Evolutionary conservation across 2,113 vertebrate species (phyloP).

Genomic region (Prietella phreatophila): DNA sequence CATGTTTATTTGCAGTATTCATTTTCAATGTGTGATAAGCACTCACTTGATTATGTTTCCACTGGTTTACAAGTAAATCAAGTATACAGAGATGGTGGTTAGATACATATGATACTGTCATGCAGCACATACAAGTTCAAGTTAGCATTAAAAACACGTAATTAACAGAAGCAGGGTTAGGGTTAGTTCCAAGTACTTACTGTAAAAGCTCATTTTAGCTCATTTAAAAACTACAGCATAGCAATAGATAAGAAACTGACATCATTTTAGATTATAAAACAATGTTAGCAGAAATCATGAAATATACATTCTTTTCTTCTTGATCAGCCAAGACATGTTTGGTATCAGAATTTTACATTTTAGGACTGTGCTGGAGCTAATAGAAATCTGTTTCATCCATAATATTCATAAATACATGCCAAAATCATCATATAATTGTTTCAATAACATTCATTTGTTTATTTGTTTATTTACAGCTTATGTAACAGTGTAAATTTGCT

Average conservation of each 20-base stretch:
- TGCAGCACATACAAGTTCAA: not conserved
- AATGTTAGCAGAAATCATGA: too few relatives aligned
- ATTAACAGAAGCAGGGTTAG: not conserved
- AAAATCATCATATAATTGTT: not conserved
- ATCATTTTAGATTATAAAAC: too few relatives aligned
- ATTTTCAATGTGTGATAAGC: not conserved
- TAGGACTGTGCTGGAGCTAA: not conserved
- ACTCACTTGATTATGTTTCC: not conserved
- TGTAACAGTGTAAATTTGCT: too few relatives aligned
- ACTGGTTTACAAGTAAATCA: not conserved
- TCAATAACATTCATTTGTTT: not conserved
- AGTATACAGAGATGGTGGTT: not conserved
- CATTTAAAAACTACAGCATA: not conserved
- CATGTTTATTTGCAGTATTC: not conserved
- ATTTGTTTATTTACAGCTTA: too few relatives aligned
- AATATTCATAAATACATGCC: not conserved
- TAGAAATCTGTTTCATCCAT: not conserved
- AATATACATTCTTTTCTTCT: too few relatives aligned
- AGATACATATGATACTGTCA: not conserved
- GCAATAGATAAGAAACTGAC: not conserved
- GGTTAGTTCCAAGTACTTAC: not conserved
- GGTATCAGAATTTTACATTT: too few relatives aligned
- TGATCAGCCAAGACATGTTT: too few relatives aligned
- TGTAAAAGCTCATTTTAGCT: not conserved
- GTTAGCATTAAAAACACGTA: not conserved